A percentile compares a stretch with the other conserved stretches of the same genome.
phyloP scores from a whole-genome alignment of 2,888 invertebrate genomes.

The Chesias legatella region DNA sequence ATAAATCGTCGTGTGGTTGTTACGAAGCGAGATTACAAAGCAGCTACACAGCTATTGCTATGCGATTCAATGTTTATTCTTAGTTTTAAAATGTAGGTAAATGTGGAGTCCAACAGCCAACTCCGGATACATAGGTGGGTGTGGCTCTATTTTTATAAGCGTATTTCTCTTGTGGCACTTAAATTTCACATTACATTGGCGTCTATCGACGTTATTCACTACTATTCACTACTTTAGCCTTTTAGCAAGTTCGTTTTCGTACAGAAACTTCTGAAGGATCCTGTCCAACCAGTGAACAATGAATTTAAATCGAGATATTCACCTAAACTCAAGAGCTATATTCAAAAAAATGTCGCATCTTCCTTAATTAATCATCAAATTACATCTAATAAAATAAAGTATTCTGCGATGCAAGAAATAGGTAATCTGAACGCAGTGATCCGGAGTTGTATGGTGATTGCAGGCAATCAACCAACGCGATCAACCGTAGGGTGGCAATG shows the following conservation, averaged over 20 bases:
- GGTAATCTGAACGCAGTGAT: constrained; percentile 37
- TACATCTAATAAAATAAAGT: constrained; percentile 34
- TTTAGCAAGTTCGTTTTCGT: no score
- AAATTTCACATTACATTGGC: no score
- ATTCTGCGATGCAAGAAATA: constrained; percentile 44
- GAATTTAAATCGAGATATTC: no score
- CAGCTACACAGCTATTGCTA: constrained; percentile 6
- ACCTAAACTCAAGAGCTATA: no score
- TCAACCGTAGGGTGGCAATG: constrained; percentile 31
- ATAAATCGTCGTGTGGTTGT: constrained; percentile 21
- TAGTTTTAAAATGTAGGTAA: constrained; percentile 1
- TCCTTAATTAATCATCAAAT: constrained; percentile 4
- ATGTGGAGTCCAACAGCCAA: not conserved
- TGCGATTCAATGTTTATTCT: constrained; percentile 2
- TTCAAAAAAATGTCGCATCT: no score
- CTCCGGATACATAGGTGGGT: constrained; percentile 1
- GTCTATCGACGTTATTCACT: no score
- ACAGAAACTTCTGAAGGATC: no score
- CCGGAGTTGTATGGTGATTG: constrained; percentile 34
- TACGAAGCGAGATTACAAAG: constrained; percentile 14
- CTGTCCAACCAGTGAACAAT: no score
- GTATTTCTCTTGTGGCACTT: no score
- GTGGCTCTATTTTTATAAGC: constrained; percentile 7
- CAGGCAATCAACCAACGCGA: constrained; percentile 36
- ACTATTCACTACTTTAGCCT: no score